Conservation (phyloP, 2,888 invertebrate genomes). For the Megamerina dolium region DNA sequence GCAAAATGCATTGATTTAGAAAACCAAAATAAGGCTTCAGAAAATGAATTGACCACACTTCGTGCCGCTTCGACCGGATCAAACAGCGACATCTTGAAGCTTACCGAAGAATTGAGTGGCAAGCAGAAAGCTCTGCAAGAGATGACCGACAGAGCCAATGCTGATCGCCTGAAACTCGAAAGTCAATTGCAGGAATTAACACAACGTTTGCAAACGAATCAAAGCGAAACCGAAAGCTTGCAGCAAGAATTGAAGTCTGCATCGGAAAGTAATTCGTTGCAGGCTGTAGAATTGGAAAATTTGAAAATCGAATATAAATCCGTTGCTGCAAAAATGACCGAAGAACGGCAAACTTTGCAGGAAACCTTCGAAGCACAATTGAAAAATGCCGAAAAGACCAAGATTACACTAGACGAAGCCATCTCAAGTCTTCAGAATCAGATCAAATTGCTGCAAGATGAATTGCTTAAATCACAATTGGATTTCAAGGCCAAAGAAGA, state of each 20-base stretch:
- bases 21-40: conserved; percentile 27
- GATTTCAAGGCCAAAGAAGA: conserved; percentile 24
- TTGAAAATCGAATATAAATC: conserved; percentile 8
- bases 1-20: conserved; percentile 23
- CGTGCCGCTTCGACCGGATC: conserved; percentile 22
- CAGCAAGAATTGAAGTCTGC: conserved; percentile 14
- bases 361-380: conserved; percentile 24
- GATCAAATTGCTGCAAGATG: conserved; percentile 26
- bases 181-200: conserved; percentile 29
- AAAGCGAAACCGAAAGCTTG: conserved; percentile 20
- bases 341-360: conserved; percentile 22
- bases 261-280: conserved; percentile 13
- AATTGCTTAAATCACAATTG: conserved; percentile 25
- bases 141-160: conserved; percentile 27
- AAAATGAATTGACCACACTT: conserved; percentile 26
- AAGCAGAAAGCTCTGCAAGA: conserved; percentile 27
- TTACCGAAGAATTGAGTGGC: conserved; percentile 27
- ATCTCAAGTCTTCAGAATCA: conserved; percentile 23
- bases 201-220: conserved; percentile 27
- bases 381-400: conserved; percentile 20
- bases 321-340: conserved; percentile 12
- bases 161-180: conserved; percentile 28
- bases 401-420: conserved; percentile 22
- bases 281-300: conserved; percentile 20
- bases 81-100: conserved; percentile 25